These are phyloP conservation scores for Sarcophaga carnaria DNA, from an alignment of 2,888 invertebrate genomes.

Conservation along the genomic window DNA sequence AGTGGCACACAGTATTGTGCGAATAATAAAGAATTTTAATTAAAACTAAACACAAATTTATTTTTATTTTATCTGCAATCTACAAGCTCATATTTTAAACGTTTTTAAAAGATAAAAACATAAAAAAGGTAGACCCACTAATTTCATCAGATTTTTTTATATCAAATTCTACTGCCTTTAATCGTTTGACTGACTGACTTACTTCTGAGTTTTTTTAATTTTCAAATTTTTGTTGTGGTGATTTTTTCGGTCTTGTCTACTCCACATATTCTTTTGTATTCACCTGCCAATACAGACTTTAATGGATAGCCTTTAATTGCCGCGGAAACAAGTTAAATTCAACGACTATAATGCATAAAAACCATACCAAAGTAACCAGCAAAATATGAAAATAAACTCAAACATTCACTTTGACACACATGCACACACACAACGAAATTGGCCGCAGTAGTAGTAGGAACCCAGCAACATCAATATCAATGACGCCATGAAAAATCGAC, in stretches of 20 bases:
- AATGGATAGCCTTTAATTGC: conserved; percentile 61
- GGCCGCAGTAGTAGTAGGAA: background rate
- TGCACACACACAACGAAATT: background rate
- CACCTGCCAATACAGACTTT: conserved; percentile 51
- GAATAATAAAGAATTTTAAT: no score
- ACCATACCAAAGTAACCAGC: background rate
- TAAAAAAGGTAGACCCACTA: no score
- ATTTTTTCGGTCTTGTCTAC: background rate
- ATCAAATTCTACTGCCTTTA: no score
- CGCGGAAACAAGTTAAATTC: conserved; percentile 54
- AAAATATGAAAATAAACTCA: conserved; percentile 5
- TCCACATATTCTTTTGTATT: conserved; percentile 34
- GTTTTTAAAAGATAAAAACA: no score
- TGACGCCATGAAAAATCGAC: conserved; percentile 40
- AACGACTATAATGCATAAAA: conserved; percentile 44
- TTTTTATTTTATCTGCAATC: no score
- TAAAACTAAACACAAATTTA: no score
- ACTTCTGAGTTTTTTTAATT: background rate
- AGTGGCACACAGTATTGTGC: no score
- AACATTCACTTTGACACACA: background rate
- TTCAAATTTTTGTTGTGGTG: background rate
- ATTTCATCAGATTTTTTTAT: no score
- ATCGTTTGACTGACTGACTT: no score
- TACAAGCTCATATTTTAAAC: no score
- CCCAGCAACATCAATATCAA: conserved; percentile 46